Evolutionary conservation across 2,797 vertebrate species (phyloP), one percentile per base, ranked within the genome.

Genomic region (Labeo calbasu): DNA sequence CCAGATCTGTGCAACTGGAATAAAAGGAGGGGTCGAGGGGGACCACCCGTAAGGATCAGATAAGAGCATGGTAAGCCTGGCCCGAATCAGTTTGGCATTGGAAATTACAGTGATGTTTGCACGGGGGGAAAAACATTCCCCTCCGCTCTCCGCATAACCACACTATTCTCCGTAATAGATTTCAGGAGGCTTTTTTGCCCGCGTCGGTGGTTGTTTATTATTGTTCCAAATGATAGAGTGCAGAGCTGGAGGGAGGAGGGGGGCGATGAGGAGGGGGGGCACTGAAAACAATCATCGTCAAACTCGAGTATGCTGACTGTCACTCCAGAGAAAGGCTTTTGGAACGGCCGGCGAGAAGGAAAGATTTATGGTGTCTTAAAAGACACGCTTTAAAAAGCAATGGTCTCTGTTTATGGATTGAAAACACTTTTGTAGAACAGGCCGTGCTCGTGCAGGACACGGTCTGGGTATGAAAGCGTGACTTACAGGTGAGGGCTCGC

Each of bases 41-140:
- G 94, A 94, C 94, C 94, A 94, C 94, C 94, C 93, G 85, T 92
- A 89, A 89, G 90, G 92, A 94, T 93, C 93, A 93, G 93, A 93
- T 94, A 94, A 92, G 92, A 90, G 86, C 90, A 90, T 91, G 92
- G 92, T 89, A 85, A 92, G 92, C 90, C 93, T 94, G 93, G 93
- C 89, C 90, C 84, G 80, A 91, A 93, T 94, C 93, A 94, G 91
- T 88, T 82, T 93, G 91, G 94, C 91, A 93, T 87, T 92, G 89
- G 90, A 91, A 93, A 93, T 94, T 93, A 93, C 90, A 91, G 89
- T 92, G 89, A 92, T 92, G 91, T 89, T 88, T 89, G 86, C 83
- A 81, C 13, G 63, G 63, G 77, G 81, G 61, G 66, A 25, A 21
- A 76, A 86, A 80, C 40, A 75, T 63, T 81, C 85, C 87, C 82